phyloP scores from a whole-genome alignment of 2,797 vertebrate species.

The Manis pentadactyla region DNA sequence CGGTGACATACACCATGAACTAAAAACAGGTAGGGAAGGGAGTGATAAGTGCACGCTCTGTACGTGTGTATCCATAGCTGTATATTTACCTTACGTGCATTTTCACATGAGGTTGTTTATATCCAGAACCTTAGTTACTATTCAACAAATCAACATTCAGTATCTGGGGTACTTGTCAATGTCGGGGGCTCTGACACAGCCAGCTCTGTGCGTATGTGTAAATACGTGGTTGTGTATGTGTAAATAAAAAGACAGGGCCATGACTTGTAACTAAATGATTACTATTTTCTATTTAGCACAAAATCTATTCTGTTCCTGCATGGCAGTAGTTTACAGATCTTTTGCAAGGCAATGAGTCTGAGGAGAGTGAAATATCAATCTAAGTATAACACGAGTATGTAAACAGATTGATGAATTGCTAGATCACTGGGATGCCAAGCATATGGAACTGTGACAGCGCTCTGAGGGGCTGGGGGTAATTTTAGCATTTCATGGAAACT shows the following conservation, averaged over 20 bases:
- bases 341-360: slow-evolving; percentile 53
- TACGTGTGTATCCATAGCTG: neutral
- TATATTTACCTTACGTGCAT: neutral
- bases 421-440: slow-evolving; percentile 60
- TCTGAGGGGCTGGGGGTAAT: slow-evolving; percentile 59
- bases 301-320: slow-evolving; percentile 58
- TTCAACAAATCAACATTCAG: neutral
- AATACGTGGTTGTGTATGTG: slow-evolving; percentile 17
- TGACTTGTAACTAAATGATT: slow-evolving; percentile 60
- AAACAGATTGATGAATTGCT: slow-evolving; percentile 72
- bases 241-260: slow-evolving; percentile 62
- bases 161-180: slow-evolving; percentile 25
- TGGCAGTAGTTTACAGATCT: slow-evolving; percentile 56
- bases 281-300: slow-evolving; percentile 60
- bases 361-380: slow-evolving; percentile 72
- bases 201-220: neutral
- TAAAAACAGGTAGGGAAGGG: slow-evolving; percentile 40
- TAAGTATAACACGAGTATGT: slow-evolving; percentile 69
- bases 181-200: neutral
- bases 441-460: slow-evolving; percentile 58
- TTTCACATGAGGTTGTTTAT: slow-evolving; percentile 55
- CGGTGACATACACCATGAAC: slow-evolving; percentile 30
- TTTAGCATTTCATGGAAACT: slow-evolving; percentile 57
- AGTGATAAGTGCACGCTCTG: neutral
- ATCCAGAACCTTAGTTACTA: slow-evolving; percentile 30